Conservation (phyloP, 1,140 invertebrate genomes). For the Globodera ellingtonae region DNA sequence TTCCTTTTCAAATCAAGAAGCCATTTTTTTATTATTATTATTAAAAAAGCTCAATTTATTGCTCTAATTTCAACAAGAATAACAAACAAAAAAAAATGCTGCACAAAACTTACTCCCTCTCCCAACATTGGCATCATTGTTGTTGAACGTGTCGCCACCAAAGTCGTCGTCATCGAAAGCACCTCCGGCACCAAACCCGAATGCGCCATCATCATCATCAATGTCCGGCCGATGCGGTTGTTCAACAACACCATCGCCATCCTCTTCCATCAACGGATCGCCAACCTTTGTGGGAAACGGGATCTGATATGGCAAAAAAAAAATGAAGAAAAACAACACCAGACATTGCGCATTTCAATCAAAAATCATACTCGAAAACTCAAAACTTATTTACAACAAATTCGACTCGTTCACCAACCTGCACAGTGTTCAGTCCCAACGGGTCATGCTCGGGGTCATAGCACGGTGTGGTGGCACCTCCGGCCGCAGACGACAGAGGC, state of each 20-base stretch:
- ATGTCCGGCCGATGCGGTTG: not conserved
- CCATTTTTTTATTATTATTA: no score
- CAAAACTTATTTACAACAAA: no score
- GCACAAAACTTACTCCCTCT: not conserved
- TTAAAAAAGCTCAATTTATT: no score
- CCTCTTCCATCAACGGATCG: not conserved
- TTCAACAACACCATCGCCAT: not conserved
- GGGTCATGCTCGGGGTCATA: not conserved
- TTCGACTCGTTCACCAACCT: not conserved
- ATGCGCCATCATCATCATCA: not conserved
- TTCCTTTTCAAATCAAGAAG: no score
- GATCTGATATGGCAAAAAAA: no score
- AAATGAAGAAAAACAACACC: no score
- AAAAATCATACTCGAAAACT: no score
- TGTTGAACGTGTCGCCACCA: no score
- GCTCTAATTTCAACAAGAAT: no score
- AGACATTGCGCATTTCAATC: no score
- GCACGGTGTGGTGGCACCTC: not conserved
- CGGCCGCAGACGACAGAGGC: not conserved
- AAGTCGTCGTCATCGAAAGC: not conserved
- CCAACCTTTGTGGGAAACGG: not conserved
- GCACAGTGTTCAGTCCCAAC: not conserved
- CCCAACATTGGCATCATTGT: not conserved
- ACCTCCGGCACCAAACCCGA: not conserved
- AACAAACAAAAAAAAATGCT: no score